Conservation (phyloP, 1,140 invertebrate species). For the Anthonomus grandis region DNA sequence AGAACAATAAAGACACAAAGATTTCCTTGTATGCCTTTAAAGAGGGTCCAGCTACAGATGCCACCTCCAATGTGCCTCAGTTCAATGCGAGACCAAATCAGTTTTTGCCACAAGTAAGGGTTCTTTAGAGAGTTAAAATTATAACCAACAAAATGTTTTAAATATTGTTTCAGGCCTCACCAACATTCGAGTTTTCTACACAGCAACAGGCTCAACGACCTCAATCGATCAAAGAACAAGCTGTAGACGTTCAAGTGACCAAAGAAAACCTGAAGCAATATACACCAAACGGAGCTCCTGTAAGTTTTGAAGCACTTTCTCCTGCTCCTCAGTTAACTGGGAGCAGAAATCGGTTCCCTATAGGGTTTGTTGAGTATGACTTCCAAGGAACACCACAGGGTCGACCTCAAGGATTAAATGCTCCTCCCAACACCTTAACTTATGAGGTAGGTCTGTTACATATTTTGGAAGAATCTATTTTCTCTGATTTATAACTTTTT, state of each 20-base stretch:
- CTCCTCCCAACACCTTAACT: constrained; percentile 31
- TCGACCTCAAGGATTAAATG: constrained; percentile 13
- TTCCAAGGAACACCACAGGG: constrained; percentile 9
- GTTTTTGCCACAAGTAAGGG: constrained; percentile 14
- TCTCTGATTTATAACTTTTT: constrained; percentile 15
- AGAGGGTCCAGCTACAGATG: constrained; percentile 17
- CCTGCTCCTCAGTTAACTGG: constrained; percentile 7
- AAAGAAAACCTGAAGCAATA: constrained; percentile 45
- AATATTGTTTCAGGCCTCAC: constrained; percentile 18
- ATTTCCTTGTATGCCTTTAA: constrained; percentile 22
- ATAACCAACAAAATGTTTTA: constrained; percentile 3
- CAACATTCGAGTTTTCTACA: constrained; percentile 21
- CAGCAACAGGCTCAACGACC: constrained; percentile 12
- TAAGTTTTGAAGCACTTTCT: not conserved
- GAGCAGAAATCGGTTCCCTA: constrained; percentile 18
- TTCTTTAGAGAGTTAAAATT: not conserved
- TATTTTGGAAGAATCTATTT: not conserved
- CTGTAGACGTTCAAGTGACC: constrained; percentile 41
- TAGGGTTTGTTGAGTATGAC: constrained; percentile 31
- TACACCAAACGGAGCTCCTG: constrained; percentile 31
- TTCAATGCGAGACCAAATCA: constrained; percentile 20
- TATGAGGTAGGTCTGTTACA: constrained; percentile 42
- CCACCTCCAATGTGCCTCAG: constrained; percentile 9
- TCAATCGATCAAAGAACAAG: constrained; percentile 21
- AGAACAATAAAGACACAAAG: constrained; percentile 23